Evolutionary conservation across 2,113 vertebrate genomes (phyloP).

Genomic region (Paralichthys olivaceus): DNA sequence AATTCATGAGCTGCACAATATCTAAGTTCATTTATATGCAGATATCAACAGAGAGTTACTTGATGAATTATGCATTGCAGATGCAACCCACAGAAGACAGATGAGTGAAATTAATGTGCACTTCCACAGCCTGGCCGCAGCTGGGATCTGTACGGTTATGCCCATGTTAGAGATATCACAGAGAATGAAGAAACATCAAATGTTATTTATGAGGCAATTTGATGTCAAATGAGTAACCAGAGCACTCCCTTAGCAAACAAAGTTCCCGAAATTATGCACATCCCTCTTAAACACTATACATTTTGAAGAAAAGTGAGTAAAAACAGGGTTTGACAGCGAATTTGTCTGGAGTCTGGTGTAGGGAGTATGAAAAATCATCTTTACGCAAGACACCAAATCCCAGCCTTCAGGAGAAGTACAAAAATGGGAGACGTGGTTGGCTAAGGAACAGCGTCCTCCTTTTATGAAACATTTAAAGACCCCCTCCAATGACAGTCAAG

Average conservation of each 20-base stretch:
- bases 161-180: conserved; percentile 43
- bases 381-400: not conserved
- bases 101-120: conserved; percentile 73
- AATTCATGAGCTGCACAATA: conserved; percentile 75
- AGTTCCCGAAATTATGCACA: conserved; percentile 18
- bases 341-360: not conserved
- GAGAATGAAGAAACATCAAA: conserved; percentile 40
- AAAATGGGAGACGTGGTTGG: not conserved
- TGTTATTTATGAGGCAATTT: conserved; percentile 48
- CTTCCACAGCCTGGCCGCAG: conserved; percentile 33
- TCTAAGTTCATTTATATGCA: conserved; percentile 74
- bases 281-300: not conserved
- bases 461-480: conserved; percentile 8
- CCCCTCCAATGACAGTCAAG: not conserved
- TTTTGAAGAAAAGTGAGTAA: conserved; percentile 4
- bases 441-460: not conserved
- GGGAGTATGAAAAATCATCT: not conserved
- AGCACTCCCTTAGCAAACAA: conserved; percentile 13
- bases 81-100: conserved; percentile 70
- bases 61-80: conserved; percentile 78
- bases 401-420: not conserved
- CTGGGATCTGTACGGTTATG: conserved; percentile 28
- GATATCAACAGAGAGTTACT: conserved; percentile 69
- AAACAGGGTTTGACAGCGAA: conserved; percentile 12
- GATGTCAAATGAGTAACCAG: conserved; percentile 17